Evolutionary conservation across 2,888 invertebrate genomes (phyloP).

Genomic region (Drosophila cracens): DNA sequence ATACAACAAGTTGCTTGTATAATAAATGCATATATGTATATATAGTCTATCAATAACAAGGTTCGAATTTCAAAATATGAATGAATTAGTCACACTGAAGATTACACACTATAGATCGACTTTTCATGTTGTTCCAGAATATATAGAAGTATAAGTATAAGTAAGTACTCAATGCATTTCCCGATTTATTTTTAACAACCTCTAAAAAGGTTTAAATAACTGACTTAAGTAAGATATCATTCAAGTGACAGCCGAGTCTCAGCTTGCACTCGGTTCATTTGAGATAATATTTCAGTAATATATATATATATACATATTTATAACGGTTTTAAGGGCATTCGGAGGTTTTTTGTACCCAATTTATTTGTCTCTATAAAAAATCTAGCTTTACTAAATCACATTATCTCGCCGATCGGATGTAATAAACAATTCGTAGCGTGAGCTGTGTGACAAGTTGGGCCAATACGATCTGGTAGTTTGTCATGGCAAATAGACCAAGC

Average conservation of each 20-base stretch:
- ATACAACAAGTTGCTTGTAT: neutral
- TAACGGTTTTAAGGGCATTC: neutral
- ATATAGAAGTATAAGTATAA: neutral
- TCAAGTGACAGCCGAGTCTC: neutral
- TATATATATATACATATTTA: neutral
- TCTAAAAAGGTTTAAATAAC: neutral
- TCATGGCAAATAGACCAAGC: neutral
- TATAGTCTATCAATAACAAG: neutral
- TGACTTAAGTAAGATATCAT: neutral
- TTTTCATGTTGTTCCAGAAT: neutral
- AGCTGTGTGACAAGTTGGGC: neutral
- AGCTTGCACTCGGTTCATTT: neutral
- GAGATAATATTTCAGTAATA: neutral
- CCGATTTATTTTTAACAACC: fast-evolving
- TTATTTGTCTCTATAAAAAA: too few species aligned
- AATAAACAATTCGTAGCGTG: neutral
- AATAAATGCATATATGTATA: neutral
- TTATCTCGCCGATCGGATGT: too few species aligned
- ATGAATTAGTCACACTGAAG: neutral
- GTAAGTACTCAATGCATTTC: neutral
- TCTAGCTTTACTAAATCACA: too few species aligned
- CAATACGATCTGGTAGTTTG: neutral
- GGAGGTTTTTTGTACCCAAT: neutral
- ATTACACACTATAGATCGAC: neutral
- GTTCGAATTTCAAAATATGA: neutral